phyloP scores from a whole-genome alignment of 1,140 invertebrate genomes.

The Drosophila elegans region DNA sequence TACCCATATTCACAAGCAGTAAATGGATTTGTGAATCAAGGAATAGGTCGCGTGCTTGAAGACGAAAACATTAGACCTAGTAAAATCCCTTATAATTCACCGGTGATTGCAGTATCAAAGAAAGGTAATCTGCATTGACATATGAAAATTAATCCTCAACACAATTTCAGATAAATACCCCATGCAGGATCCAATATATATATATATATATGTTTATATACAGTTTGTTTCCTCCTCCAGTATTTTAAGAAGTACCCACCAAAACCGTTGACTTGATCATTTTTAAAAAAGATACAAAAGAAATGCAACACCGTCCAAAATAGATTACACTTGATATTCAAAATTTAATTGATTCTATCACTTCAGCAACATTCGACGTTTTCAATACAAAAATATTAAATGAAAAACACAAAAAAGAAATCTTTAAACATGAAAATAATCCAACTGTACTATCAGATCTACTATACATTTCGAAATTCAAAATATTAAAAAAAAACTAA shows the following conservation, averaged over 20 bases:
- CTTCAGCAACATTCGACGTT: background rate
- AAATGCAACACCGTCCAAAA: too few relatives aligned
- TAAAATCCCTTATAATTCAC: background rate
- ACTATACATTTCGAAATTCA: background rate
- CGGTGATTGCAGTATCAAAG: background rate
- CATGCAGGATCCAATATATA: background rate
- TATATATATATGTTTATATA: too few relatives aligned
- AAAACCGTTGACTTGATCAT: too few relatives aligned
- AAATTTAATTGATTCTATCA: background rate
- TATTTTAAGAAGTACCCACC: too few relatives aligned
- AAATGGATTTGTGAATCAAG: background rate
- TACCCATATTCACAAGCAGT: constrained; percentile 2
- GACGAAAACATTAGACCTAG: background rate
- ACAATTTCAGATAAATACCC: background rate
- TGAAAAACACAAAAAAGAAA: background rate
- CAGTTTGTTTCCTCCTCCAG: too few relatives aligned
- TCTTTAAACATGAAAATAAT: background rate
- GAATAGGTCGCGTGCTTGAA: background rate
- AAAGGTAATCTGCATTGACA: background rate
- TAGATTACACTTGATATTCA: too few relatives aligned
- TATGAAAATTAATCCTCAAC: background rate
- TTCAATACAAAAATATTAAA: background rate
- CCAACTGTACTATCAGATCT: background rate
- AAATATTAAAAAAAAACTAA: background rate
- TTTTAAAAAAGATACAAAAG: too few relatives aligned